Evolutionary conservation across 1,140 invertebrate genomes (phyloP).

Genomic region (Drosophila eugracilis): DNA sequence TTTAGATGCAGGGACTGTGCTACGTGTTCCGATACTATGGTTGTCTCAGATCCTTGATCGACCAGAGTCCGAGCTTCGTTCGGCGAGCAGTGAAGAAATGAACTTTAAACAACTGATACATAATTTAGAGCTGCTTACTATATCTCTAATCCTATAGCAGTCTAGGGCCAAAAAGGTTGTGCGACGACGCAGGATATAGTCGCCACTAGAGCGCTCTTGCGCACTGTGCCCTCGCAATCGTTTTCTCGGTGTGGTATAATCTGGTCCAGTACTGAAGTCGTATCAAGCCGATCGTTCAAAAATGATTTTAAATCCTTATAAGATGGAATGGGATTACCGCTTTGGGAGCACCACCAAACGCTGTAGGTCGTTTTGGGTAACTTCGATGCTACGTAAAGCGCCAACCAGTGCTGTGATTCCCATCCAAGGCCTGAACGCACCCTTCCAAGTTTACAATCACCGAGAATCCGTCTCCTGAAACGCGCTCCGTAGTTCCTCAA

Average conservation of each 20-base stretch:
- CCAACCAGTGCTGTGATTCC: no score
- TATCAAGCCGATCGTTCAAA: no score
- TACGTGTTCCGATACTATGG: background rate
- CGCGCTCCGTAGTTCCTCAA: background rate
- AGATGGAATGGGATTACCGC: no score
- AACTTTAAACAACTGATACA: slow-evolving; percentile 1
- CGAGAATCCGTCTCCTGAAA: background rate
- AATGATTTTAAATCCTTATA: no score
- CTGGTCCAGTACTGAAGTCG: no score
- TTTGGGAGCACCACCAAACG: no score
- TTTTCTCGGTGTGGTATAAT: no score
- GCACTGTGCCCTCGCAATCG: background rate
- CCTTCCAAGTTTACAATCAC: no score
- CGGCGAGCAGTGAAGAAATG: background rate
- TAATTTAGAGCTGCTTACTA: background rate
- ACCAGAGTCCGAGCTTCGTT: background rate
- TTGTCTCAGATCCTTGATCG: background rate
- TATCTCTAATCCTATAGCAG: background rate
- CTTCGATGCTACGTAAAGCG: no score
- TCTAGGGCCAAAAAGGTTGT: background rate
- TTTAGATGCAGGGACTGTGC: background rate
- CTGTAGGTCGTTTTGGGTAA: no score
- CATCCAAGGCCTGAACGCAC: no score
- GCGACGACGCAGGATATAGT: no score
- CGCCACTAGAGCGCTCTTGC: background rate